Base-by-base conservation (phyloP, 1,140 invertebrate species). In the Branchinecta lindahli region DNA sequence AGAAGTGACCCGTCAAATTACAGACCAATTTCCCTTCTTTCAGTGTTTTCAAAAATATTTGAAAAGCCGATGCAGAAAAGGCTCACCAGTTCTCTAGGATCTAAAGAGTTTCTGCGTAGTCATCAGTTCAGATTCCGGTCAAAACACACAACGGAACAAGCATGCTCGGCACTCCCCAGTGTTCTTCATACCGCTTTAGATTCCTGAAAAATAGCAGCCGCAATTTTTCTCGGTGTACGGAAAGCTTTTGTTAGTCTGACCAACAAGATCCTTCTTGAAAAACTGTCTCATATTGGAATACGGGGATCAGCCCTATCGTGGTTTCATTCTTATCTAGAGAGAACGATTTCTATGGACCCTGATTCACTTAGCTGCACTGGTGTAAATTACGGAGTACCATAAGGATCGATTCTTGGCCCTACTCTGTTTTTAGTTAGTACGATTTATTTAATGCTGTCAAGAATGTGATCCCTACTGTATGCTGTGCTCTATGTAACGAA, bases 11-110 rank as follows among this genome's bases (percentile, higher is more conserved):
- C 47, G 47, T 52, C 47, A 52, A 52, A n/a, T n/a, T n/a, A n/a
- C n/a, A n/a, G n/a, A n/a, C n/a, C n/a, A n/a, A n/a, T n/a, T n/a
- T n/a, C n/a, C 47, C 47, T 52, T 52, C 47, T 52, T 52, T 52
- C 47, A 52, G 47, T 52, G 47, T 52, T 52, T 52, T 52, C 47
- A 52, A 52, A 52, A 52, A 52, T 52, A 52, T n/a, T 52, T 52
- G 47, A 52, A 52, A 52, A 52, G 47, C 47, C 47, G 47, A 52
- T n/a, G 47, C 47, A 52, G n/a, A 52, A n/a, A 52, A 52, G 47
- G 47, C 47, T 52, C 47, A 52, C 47, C 9, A 52, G 47, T 52
- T 52, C n/a, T 52, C n/a, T 52, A 9, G 9, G 47, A 52, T 52
- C 47, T 52, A 52, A 52, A n/a, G 47, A 52, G 47, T 52, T 52